phyloP scores from a whole-genome alignment of 2,888 invertebrate species.

The Sinohyriopsis cumingii region DNA sequence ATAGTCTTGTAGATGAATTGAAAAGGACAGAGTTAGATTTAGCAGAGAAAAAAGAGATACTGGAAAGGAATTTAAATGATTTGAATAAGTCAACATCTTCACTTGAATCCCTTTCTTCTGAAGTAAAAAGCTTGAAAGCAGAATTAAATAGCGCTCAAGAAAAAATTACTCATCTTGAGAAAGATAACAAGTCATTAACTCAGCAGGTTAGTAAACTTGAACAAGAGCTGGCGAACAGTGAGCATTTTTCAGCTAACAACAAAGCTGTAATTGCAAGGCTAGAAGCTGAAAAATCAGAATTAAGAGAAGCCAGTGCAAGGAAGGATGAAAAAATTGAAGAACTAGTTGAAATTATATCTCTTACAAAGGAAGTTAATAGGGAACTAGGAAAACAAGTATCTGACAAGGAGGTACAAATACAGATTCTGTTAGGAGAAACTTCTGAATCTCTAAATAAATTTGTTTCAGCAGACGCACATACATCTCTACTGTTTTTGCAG shows the following conservation, averaged over 20 bases:
- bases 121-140: too few relatives aligned
- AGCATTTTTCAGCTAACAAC: too few relatives aligned
- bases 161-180: too few relatives aligned
- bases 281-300: constrained; percentile 3
- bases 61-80: neutral
- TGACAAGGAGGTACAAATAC: constrained; percentile 6
- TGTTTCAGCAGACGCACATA: neutral
- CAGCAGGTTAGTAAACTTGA: too few relatives aligned
- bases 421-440: constrained; percentile 6
- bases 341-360: constrained; percentile 6
- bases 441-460: constrained; percentile 7
- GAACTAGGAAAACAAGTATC: constrained; percentile 9
- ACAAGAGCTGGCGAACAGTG: too few relatives aligned
- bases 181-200: too few relatives aligned
- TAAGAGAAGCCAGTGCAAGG: constrained; percentile 1
- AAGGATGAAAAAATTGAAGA: constrained; percentile 3
- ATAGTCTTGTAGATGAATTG: neutral
- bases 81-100: constrained; percentile 5
- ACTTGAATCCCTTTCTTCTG: too few relatives aligned
- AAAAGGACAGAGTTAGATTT: neutral
- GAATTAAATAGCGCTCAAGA: too few relatives aligned
- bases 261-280: too few relatives aligned
- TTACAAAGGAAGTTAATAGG: constrained; percentile 10
- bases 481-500: neutral
- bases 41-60: constrained; percentile 1